Evolutionary conservation across 1,140 invertebrate genomes (phyloP).

Genomic region (Neocloeon triangulifer): DNA sequence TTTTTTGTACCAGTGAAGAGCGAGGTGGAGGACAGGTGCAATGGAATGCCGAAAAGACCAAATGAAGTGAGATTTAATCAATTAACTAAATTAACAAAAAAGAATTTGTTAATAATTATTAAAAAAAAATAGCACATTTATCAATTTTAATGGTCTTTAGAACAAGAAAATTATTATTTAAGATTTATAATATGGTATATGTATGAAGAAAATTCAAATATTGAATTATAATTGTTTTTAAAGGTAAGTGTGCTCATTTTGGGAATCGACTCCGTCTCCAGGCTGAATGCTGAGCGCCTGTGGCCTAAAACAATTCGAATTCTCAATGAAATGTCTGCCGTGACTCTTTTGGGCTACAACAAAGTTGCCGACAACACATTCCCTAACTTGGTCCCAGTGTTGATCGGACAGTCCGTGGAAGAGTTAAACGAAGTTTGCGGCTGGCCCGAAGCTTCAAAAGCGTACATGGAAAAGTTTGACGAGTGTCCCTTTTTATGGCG

Average conservation of each 20-base stretch:
- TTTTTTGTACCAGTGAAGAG: background rate
- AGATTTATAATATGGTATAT: no score
- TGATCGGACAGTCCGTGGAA: conserved; percentile 34
- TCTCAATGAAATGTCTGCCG: conserved; percentile 22
- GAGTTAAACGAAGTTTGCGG: conserved; percentile 34
- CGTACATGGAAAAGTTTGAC: conserved; percentile 21
- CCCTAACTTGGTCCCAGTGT: conserved; percentile 49
- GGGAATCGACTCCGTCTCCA: conserved; percentile 69
- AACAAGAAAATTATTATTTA: no score
- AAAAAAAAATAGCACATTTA: no score
- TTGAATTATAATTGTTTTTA: no score
- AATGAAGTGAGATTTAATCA: no score
- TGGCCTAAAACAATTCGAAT: conserved; percentile 45
- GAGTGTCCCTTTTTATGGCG: conserved; percentile 62
- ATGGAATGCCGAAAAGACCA: no score
- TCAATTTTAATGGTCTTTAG: no score
- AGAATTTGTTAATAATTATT: no score
- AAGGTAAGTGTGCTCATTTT: conserved; percentile 53
- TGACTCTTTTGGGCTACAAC: conserved; percentile 54
- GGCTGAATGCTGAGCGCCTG: conserved; percentile 59
- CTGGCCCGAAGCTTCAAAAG: conserved; percentile 21
- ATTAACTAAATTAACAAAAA: no score
- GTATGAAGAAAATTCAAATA: no score
- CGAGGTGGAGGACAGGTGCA: background rate
- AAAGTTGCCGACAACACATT: conserved; percentile 69